phyloP scores from a whole-genome alignment of 2,113 vertebrate species.

The Riparia riparia region DNA sequence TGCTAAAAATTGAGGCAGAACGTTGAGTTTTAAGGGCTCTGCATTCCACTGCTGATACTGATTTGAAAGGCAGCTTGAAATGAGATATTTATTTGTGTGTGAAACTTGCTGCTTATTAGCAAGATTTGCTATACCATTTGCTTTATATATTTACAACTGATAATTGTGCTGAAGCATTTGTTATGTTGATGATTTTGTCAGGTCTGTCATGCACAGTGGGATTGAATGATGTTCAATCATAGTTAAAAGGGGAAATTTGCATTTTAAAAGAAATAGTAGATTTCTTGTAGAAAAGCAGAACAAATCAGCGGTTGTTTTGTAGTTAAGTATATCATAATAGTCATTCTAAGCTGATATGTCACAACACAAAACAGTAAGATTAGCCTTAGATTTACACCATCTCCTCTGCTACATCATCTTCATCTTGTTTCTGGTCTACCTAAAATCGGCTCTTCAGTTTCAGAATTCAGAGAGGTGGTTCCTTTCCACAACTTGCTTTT shows the following conservation, averaged over 20 bases:
- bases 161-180: background rate
- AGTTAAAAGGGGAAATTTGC: background rate
- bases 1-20: background rate
- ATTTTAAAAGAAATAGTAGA: constrained; percentile 20
- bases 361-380: background rate
- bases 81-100: background rate
- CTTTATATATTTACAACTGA: background rate
- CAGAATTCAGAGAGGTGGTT: background rate
- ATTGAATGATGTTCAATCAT: background rate
- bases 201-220: background rate
- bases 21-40: background rate
- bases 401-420: background rate
- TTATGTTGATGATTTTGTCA: background rate
- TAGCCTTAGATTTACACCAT: background rate
- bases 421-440: background rate
- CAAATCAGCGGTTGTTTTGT: background rate
- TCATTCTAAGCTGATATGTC: background rate
- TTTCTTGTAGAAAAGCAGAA: background rate
- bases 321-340: background rate
- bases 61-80: background rate
- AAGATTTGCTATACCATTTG: background rate
- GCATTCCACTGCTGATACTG: background rate
- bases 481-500: background rate
- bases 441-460: background rate
- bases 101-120: background rate